Evolutionary conservation across 1,140 invertebrate species (phyloP), one percentile per base, ranked within the genome.

Genomic region (Apolygus lucorum): DNA sequence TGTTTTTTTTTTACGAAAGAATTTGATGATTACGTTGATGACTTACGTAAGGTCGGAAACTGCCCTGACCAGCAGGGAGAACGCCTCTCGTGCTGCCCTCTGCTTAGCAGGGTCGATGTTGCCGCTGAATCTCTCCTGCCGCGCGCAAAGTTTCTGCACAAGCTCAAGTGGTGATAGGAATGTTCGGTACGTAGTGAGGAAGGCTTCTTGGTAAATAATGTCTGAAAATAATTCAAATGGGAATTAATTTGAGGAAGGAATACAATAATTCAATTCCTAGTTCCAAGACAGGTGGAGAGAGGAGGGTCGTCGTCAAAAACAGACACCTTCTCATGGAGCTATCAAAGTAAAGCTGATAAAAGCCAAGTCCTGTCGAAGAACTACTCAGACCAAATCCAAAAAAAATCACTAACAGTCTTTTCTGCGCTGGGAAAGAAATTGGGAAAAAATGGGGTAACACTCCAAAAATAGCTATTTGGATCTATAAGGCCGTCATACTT

Each of bases 151-250:
- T 79, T 96, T 95, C 75, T 88, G 86, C 72, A 98, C 88, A 69
- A 98, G 82, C 71, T 92, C 90, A 68, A 88, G 79, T n/a, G 95
- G 92, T 62, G 89, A 83, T 75, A 98, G 88, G 81, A 98, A 97
- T 69, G 95, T 98, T 74, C 96, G 85, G 80, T 98, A 99, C 52
- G 95, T 98, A 25, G 93, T 94, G 72, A 98, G 84, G 80, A 98
- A 99, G 42, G 95, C 95, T 83, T 98, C 95, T 84, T 96, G 93
- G 82, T 95, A 98, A 77, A 92, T 84, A 78, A 93, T 93, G 81
- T 94, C 93, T 93, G 14, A 11, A n/a, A n/a, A 11, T 49, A 11
- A 49, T 49, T 11, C n/a, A 49, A 82, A 52, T 80, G 78, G 72
- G 75, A 78, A 74, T n/a, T n/a, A n/a, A n/a, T n/a, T n/a, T 74